Conservation (phyloP, 2,888 invertebrate species). For the Cerceris rybyensis region DNA sequence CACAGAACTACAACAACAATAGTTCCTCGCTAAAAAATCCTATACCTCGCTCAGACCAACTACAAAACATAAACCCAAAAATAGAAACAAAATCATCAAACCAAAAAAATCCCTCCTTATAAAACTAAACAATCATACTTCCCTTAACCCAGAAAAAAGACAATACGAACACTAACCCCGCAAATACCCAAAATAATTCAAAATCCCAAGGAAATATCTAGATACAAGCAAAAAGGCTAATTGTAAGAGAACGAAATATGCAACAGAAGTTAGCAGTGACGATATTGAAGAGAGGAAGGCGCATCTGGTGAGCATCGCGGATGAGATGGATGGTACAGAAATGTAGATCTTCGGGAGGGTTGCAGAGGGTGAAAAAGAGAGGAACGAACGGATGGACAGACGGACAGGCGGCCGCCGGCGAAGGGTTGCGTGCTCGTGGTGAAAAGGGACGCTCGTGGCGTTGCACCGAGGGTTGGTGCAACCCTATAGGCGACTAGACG, state of each 20-base stretch:
- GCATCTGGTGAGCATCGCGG: constrained; percentile 55
- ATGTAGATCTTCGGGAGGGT: constrained; percentile 60
- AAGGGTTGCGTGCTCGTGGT: constrained; percentile 53
- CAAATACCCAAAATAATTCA: not conserved
- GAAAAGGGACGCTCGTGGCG: constrained; percentile 58
- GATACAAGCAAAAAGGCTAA: not conserved
- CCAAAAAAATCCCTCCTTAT: no score
- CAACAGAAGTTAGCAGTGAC: constrained; percentile 43
- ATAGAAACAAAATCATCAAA: no score
- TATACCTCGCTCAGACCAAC: no score
- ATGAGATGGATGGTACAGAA: constrained; percentile 57
- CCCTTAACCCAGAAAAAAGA: no score
- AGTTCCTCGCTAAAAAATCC: no score
- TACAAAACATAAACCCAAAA: no score
- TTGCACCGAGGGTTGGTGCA: constrained; percentile 61
- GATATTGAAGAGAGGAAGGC: constrained; percentile 52
- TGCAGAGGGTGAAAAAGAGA: constrained; percentile 16
- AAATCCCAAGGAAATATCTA: not conserved
- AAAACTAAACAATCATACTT: no score
- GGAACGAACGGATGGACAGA: constrained; percentile 44
- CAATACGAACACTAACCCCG: no score
- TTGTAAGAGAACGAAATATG: constrained; percentile 9
- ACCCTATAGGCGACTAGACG: constrained; percentile 64
- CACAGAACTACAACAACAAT: no score
- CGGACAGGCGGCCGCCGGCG: constrained; percentile 40